Percentiles rank a stretch among this genome's conserved stretches.
Conservation (phyloP, 2,797 vertebrate species). For the Perodicticus potto region DNA sequence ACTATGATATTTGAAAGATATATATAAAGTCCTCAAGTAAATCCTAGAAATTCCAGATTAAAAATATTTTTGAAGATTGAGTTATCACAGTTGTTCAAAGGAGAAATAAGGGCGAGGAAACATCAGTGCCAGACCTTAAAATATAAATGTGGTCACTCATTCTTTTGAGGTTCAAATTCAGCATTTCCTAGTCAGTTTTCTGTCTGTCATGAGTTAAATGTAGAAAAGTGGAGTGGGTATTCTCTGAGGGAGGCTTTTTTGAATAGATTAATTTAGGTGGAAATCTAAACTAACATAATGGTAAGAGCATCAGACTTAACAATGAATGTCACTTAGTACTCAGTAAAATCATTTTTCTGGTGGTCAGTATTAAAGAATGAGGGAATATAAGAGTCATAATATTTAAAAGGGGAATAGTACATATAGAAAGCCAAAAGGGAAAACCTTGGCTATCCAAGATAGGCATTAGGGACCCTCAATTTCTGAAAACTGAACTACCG, state of each 20-base stretch:
- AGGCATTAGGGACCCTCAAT: rapidly evolving
- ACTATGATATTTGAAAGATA: not conserved
- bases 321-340: not conserved
- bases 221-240: not conserved
- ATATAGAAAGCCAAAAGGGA: not conserved
- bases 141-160: not conserved
- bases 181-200: not conserved
- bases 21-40: not conserved
- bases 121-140: not conserved
- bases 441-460: not conserved
- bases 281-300: not conserved
- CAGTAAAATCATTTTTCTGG: not conserved
- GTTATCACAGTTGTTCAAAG: not conserved
- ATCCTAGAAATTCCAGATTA: not conserved
- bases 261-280: not conserved
- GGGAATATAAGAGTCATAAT: not conserved
- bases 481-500: not conserved
- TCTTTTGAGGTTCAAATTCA: conserved; percentile 24
- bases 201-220: not conserved
- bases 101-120: not conserved
- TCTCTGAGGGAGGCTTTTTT: not conserved
- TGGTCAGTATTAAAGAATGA: not conserved
- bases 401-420: not conserved
- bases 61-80: not conserved
- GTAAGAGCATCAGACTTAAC: not conserved